phyloP scores from a whole-genome alignment of 2,888 invertebrate genomes.

The Hypomecis punctinalis region DNA sequence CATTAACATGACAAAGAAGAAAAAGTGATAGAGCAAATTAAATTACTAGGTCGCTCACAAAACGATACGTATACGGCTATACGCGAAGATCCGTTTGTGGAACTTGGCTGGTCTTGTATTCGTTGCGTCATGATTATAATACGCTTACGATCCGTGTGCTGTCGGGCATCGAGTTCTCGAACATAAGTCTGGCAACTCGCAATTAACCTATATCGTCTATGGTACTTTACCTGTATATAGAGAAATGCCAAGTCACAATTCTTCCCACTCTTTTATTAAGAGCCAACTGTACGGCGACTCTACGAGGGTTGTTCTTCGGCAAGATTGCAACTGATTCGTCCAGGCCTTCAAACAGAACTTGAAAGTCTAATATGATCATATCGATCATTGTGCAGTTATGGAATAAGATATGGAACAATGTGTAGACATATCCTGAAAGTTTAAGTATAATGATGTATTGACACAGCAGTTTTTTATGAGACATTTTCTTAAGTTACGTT shows the following conservation, averaged over 20 bases:
- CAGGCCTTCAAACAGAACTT: constrained; percentile 62
- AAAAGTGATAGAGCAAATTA: no score
- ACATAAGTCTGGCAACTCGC: no score
- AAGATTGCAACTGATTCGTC: constrained; percentile 55
- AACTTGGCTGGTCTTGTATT: no score
- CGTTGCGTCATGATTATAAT: no score
- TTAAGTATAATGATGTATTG: constrained; percentile 2
- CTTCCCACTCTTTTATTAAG: constrained; percentile 58
- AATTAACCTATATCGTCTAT: background rate
- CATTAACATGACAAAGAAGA: no score
- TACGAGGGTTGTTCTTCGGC: constrained; percentile 46
- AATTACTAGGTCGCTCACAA: no score
- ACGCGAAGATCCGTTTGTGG: no score
- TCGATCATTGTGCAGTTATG: constrained; percentile 64
- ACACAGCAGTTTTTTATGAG: background rate
- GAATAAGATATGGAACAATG: constrained; percentile 64
- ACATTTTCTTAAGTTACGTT: no score
- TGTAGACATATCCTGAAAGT: constrained; percentile 66
- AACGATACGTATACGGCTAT: no score
- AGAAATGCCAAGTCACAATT: constrained; percentile 65
- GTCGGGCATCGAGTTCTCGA: no score
- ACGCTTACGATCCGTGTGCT: no score
- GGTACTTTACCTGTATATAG: constrained; percentile 58
- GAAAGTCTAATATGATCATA: constrained; percentile 62
- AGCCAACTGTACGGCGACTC: constrained; percentile 49